Evolutionary conservation across 2,113 vertebrate genomes (phyloP).

Genomic region (Theropithecus gelada): DNA sequence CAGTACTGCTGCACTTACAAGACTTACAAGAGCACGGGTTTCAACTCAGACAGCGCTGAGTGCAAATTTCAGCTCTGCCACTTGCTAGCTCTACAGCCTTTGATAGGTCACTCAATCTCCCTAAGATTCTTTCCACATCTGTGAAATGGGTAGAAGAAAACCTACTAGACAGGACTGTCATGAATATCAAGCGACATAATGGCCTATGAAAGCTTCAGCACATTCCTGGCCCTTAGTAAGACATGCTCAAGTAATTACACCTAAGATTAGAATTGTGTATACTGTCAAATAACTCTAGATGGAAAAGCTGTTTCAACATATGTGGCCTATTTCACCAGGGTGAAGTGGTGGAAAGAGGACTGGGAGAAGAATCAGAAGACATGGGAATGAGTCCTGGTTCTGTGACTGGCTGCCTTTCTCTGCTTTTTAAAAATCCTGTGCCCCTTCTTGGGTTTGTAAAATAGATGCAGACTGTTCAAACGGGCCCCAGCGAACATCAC

Average conservation of each 20-base stretch:
- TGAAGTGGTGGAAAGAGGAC: background rate
- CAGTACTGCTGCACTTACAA: fast-evolving
- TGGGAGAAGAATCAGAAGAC: background rate
- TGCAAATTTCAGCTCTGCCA: background rate
- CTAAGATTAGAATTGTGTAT: background rate
- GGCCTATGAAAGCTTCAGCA: background rate
- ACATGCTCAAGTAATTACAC: background rate
- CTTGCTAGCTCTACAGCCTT: background rate
- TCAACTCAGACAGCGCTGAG: background rate
- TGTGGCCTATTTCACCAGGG: background rate
- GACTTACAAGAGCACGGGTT: fast-evolving
- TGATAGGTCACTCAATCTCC: fast-evolving
- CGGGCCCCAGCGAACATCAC: background rate
- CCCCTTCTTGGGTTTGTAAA: background rate
- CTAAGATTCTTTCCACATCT: background rate
- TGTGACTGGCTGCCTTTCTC: background rate
- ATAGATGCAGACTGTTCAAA: background rate
- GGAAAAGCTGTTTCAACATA: background rate
- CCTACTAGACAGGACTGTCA: background rate
- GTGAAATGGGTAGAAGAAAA: background rate
- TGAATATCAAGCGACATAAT: background rate
- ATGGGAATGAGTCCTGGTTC: background rate
- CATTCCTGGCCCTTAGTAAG: background rate
- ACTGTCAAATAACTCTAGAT: background rate
- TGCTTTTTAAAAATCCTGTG: background rate